Conservation (phyloP, 2,888 invertebrate genomes). For the Erynnis tages region DNA sequence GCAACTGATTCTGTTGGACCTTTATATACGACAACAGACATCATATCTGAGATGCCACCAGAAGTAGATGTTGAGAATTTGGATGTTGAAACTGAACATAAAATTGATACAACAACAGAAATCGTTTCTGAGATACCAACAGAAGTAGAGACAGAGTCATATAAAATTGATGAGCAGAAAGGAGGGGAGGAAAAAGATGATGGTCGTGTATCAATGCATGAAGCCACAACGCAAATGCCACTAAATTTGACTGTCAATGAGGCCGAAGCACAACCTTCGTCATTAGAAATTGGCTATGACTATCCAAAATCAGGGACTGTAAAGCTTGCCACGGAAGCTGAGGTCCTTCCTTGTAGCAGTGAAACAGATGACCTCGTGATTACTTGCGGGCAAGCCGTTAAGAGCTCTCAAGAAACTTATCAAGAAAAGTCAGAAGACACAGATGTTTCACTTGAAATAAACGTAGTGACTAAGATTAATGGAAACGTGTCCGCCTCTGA, state of each 20-base stretch:
- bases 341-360: constrained; percentile 62
- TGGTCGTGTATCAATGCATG: constrained; percentile 35
- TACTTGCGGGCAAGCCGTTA: constrained; percentile 61
- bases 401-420: constrained; percentile 50
- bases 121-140: not conserved
- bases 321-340: constrained; percentile 57
- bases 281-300: constrained; percentile 61
- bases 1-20: not conserved
- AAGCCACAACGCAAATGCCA: constrained; percentile 55
- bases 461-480: constrained; percentile 45
- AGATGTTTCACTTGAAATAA: constrained; percentile 20
- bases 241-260: constrained; percentile 44
- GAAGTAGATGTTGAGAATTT: too few relatives aligned
- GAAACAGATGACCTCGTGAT: constrained; percentile 71
- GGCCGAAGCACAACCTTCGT: constrained; percentile 47
- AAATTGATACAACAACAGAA: constrained; percentile 6
- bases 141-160: not conserved
- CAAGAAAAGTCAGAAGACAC: constrained; percentile 36
- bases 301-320: constrained; percentile 45
- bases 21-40: too few relatives aligned
- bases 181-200: not conserved
- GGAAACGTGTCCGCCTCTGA: constrained; percentile 39
- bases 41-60: too few relatives aligned
- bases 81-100: not conserved
- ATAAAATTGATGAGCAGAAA: not conserved